Percentiles rank a stretch among this genome's conserved stretches.
Evolutionary conservation across 2,888 invertebrate genomes (phyloP).

Genomic region (Dryobotodes eremita): DNA sequence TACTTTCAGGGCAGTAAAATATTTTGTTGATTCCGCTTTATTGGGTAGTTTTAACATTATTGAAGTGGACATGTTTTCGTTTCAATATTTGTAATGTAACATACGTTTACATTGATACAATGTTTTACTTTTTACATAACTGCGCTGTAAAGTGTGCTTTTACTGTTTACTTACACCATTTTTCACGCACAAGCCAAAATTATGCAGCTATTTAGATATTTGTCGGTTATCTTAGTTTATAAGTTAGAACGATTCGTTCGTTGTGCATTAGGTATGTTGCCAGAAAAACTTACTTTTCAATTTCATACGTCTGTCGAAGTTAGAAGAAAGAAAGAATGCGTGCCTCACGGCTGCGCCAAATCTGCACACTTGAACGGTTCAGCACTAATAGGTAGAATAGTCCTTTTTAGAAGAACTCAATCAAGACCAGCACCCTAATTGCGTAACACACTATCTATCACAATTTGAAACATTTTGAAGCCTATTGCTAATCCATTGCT

Average conservation of each 20-base stretch:
- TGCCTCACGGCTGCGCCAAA: no score
- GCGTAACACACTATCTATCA: no score
- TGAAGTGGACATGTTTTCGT: slow-evolving; percentile 35
- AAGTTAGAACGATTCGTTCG: background rate
- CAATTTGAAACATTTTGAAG: no score
- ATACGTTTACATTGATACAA: background rate
- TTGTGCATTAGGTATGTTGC: background rate
- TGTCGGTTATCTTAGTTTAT: background rate
- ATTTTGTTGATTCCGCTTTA: slow-evolving; percentile 49
- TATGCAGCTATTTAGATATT: background rate
- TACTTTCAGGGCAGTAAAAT: slow-evolving; percentile 46
- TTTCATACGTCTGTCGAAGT: no score
- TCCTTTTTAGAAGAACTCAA: background rate
- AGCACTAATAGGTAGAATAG: background rate
- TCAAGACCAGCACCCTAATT: no score
- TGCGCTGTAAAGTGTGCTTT: background rate
- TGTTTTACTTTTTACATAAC: background rate
- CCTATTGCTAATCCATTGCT: no score
- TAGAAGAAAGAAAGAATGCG: no score
- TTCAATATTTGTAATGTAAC: slow-evolving; percentile 33
- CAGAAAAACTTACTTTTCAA: background rate
- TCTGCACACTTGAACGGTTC: no score
- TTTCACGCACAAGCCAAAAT: background rate
- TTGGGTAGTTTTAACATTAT: slow-evolving; percentile 48
- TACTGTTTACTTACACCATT: background rate